Percentiles rank a stretch among this genome's conserved stretches.
Evolutionary conservation across 2,888 invertebrate species (phyloP).

Genomic region (Bugula neritina): DNA sequence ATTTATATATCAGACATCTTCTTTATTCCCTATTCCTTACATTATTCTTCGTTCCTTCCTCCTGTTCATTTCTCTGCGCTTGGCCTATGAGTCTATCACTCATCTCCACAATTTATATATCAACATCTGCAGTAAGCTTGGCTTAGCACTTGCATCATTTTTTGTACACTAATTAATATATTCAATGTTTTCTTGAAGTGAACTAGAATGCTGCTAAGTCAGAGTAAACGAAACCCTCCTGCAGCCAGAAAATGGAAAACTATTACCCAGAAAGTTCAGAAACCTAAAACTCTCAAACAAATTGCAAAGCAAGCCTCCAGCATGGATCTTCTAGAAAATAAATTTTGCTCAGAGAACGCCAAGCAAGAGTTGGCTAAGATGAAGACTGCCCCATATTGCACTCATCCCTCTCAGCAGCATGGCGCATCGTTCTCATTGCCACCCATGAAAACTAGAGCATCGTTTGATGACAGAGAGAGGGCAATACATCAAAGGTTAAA

Average conservation of each 20-base stretch:
- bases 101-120: no score
- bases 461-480: neutral
- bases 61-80: no score
- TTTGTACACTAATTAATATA: no score
- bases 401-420: neutral
- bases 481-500: neutral
- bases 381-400: neutral
- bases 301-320: neutral
- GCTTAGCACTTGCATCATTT: no score
- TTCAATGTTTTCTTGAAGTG: no score
- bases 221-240: no score
- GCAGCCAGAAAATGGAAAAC: slow-evolving; percentile 4
- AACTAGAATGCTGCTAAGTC: no score
- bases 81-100: no score
- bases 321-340: neutral
- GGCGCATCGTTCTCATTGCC: neutral
- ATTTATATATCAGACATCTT: no score
- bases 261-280: neutral
- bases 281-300: neutral
- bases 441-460: neutral
- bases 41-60: no score
- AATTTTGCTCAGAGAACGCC: slow-evolving; percentile 3
- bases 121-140: no score
- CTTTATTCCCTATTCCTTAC: no score
- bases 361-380: neutral